Evolutionary conservation across 2,888 invertebrate species (phyloP), one percentile per base, ranked within the genome.

Genomic region (Nephrotoma flavescens): DNA sequence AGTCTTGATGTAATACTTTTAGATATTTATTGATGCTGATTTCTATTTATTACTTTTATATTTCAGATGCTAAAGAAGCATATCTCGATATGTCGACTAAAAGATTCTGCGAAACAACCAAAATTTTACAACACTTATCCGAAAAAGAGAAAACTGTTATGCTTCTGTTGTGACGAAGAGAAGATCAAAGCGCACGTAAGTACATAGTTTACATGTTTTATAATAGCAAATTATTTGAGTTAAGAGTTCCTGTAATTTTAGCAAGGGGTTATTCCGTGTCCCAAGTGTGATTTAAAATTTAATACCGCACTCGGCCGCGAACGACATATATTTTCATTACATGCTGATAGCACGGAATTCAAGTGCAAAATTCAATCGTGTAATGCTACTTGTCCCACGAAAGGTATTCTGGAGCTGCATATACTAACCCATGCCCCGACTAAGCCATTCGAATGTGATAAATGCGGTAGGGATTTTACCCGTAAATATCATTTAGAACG

Each of bases 401-500:
- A 93, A 88, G 92, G 93, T 15, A 92, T 93, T 3, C 91, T 97
- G 44, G 92, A 93, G 41, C 92, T 94, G 83, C 97, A 97, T 90
- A 93, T 95, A 89, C 93, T 93, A 87, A 94, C 94, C 52, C 94
- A 95, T 89, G 95, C 94, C 85, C 91, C 93, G 87, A 91, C 92
- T 47, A 94, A 94, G 88, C 93, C 93, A 0, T 95, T 93, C 89
- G 92, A 93, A 42, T 97, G 96, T 90, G 92, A 93, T 45, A 92
- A 93, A 87, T 97, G 96, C 89, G 93, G 93, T 42, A 41, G 52
- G 9, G 94, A 94, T 88, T 97, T 97, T 90, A 95, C 95, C 0
- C 92, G 96, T 87, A 95, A 94, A 87, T 95, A 96, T 89, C 96
- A 97, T 91, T 93, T 97, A 83, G 92, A 95, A 88, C 92, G 95